Evolutionary conservation across 1,140 invertebrate species (phyloP).

Genomic region (Akabosia matsudoensis): DNA sequence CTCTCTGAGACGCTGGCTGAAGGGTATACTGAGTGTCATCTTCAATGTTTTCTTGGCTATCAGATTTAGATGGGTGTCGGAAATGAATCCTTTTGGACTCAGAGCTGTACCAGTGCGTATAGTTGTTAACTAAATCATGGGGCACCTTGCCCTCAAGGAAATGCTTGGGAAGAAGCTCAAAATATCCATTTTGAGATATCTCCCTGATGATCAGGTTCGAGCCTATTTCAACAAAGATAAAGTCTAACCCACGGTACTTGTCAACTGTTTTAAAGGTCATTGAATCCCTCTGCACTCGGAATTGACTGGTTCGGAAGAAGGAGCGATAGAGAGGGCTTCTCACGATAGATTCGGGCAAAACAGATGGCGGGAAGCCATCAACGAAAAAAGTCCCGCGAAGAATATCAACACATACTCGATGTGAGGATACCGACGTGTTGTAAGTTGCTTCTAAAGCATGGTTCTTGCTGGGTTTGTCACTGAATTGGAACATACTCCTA

Average conservation of each 20-base stretch:
- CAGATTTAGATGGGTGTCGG: not conserved
- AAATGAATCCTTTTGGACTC: not conserved
- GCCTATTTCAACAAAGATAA: constrained; percentile 19
- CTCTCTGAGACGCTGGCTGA: not conserved
- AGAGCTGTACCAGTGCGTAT: not conserved
- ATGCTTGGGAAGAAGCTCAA: not conserved
- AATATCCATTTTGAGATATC: not conserved
- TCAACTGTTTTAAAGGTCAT: not conserved
- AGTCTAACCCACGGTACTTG: not conserved
- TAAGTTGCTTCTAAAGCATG: not conserved
- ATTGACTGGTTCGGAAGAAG: not conserved
- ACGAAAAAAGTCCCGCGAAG: constrained; percentile 31
- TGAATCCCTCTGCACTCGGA: not conserved
- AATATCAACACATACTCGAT: constrained; percentile 14
- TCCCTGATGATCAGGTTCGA: not conserved
- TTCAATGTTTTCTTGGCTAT: not conserved
- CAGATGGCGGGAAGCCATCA: constrained; percentile 25
- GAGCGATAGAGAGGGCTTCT: not conserved
- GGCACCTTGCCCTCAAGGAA: not conserved
- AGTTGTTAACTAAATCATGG: not conserved
- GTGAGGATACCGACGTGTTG: not conserved
- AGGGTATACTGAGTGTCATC: not conserved
- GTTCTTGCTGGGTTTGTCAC: not conserved
- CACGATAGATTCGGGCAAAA: not conserved
- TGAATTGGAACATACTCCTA: not conserved